Evolutionary conservation across 2,113 vertebrate species (phyloP).

Genomic region (Mormoops blainvillei): DNA sequence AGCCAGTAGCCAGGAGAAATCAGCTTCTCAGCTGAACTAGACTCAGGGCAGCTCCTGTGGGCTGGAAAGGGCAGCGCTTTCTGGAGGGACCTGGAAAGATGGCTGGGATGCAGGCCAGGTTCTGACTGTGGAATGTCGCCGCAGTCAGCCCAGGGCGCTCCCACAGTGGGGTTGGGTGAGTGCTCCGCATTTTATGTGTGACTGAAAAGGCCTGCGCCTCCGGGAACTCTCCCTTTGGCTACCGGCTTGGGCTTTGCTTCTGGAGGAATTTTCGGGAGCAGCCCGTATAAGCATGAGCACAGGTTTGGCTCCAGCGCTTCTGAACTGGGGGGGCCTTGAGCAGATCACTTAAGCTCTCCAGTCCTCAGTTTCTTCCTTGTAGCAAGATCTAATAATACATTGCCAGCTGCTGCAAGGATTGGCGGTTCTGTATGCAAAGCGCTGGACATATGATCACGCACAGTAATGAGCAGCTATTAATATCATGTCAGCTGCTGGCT

Average conservation of each 20-base stretch:
- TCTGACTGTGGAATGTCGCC: background rate
- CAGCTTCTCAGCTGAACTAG: background rate
- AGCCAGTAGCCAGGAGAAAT: background rate
- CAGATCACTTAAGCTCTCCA: background rate
- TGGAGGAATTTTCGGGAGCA: background rate
- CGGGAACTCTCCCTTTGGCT: background rate
- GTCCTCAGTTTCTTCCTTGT: background rate
- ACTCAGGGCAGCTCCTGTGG: background rate
- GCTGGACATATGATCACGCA: background rate
- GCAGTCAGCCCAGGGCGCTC: background rate
- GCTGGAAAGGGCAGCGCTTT: background rate
- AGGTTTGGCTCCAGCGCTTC: background rate
- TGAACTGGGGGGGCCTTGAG: background rate
- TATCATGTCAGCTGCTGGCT: conserved; percentile 3
- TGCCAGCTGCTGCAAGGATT: conserved; percentile 36
- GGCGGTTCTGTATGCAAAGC: background rate
- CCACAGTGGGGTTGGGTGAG: fast-evolving
- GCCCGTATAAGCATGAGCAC: fast-evolving
- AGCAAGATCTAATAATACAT: conserved; percentile 19
- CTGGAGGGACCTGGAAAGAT: background rate
- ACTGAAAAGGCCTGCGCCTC: background rate
- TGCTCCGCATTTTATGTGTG: fast-evolving
- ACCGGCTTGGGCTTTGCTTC: background rate
- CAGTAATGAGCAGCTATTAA: background rate
- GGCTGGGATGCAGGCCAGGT: background rate